A percentile compares a stretch with the other conserved stretches of the same genome.
Evolutionary conservation across 2,113 vertebrate genomes (phyloP).

Genomic region (Python bivittatus): DNA sequence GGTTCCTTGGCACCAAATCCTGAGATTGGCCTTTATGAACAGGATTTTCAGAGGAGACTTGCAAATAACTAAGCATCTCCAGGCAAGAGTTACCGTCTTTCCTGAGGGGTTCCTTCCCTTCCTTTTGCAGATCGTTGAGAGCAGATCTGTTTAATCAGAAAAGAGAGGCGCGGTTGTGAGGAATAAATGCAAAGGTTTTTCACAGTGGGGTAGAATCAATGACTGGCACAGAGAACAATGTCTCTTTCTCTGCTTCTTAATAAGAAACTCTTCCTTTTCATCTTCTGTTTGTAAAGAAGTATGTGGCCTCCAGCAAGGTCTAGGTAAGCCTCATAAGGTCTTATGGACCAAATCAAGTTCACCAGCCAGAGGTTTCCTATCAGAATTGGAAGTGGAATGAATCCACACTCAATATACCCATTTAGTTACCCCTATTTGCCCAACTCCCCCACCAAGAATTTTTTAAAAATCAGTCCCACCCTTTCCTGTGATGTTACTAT

Average conservation of each 20-base stretch:
- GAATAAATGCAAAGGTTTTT: not conserved
- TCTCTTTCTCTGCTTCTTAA: not conserved
- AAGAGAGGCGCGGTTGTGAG: not conserved
- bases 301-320: not conserved
- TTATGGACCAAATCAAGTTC: not conserved
- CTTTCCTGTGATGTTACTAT: not conserved
- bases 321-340: not conserved
- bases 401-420: not conserved
- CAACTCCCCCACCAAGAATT: not conserved
- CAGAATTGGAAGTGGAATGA: not conserved
- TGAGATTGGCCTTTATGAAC: not conserved
- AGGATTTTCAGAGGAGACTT: not conserved
- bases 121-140: not conserved
- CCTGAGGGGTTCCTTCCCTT: not conserved
- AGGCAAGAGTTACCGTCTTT: not conserved
- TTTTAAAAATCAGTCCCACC: not conserved
- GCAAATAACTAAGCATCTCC: not conserved
- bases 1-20: no score
- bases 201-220: not conserved
- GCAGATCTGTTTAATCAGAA: slow-evolving; percentile 1
- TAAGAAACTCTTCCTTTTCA: not conserved
- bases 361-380: not conserved
- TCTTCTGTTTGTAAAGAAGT: not conserved
- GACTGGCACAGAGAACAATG: not conserved
- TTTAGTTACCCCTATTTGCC: not conserved